phyloP scores from a whole-genome alignment of 1,140 invertebrate genomes.

The Bombus ignitus region DNA sequence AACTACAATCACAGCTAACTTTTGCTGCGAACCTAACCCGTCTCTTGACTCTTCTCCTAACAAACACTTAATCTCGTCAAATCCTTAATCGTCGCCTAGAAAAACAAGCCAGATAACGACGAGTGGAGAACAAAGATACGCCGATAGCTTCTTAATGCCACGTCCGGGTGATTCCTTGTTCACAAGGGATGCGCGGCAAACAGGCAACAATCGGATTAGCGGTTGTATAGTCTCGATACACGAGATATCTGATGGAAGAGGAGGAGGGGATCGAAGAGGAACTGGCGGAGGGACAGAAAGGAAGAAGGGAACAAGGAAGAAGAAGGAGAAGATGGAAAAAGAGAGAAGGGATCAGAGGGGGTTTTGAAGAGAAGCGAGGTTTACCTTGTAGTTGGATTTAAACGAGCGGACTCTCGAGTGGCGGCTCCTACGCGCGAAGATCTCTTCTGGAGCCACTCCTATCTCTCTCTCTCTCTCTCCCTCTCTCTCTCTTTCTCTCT shows the following conservation, averaged over 20 bases:
- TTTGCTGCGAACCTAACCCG: not conserved
- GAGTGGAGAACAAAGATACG: not conserved
- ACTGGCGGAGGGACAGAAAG: not conserved
- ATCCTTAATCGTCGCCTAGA: not conserved
- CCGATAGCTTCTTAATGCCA: constrained; percentile 23
- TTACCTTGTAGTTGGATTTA: constrained; percentile 56
- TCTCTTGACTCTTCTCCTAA: not conserved
- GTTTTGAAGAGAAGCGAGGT: constrained; percentile 20
- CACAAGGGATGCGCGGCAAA: constrained; percentile 24
- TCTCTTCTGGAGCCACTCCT: constrained; percentile 34
- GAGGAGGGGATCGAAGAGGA: not conserved
- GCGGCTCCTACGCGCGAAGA: constrained; percentile 52
- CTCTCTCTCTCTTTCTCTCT: not conserved
- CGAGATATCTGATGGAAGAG: not conserved
- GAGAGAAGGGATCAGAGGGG: not conserved
- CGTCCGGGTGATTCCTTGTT: not conserved
- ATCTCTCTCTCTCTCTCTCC: not conserved
- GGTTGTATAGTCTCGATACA: constrained; percentile 17
- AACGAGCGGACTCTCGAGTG: constrained; percentile 43
- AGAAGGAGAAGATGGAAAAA: not conserved
- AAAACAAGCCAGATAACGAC: not conserved
- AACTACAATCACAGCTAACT: not conserved
- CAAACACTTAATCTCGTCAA: not conserved
- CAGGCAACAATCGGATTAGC: constrained; percentile 46
- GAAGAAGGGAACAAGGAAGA: not conserved